Evolutionary conservation across 2,888 invertebrate species (phyloP).

Genomic region (Plagiodera versicolora): DNA sequence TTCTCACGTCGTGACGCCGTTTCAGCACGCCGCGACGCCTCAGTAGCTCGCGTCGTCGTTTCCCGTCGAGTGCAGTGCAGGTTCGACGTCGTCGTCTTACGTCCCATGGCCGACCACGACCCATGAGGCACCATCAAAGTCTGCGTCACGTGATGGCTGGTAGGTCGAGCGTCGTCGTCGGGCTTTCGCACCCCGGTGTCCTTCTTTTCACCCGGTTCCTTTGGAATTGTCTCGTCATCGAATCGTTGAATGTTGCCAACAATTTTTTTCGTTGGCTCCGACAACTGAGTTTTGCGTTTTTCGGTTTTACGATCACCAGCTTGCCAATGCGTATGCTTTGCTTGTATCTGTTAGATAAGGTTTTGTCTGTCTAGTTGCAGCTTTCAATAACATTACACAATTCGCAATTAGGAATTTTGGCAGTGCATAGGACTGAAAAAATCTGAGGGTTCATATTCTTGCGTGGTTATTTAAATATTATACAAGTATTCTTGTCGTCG

Average conservation of each 20-base stretch:
- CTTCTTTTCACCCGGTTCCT: neutral
- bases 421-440: no score
- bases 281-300: neutral
- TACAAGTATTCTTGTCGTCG: no score
- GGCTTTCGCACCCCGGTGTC: neutral
- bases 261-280: neutral
- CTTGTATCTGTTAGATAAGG: neutral
- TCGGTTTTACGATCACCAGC: neutral
- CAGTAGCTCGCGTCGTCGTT: slow-evolving; percentile 38
- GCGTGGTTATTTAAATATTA: no score
- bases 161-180: slow-evolving; percentile 5
- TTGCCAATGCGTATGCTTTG: neutral
- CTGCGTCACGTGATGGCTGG: slow-evolving; percentile 28
- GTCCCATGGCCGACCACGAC: slow-evolving; percentile 29
- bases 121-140: slow-evolving; percentile 43
- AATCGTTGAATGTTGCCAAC: neutral
- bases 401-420: no score
- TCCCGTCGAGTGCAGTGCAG: slow-evolving; percentile 37
- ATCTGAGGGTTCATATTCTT: no score
- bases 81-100: no score
- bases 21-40: slow-evolving; percentile 39
- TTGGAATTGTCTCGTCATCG: neutral
- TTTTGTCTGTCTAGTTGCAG: neutral
- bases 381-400: no score
- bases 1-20: slow-evolving; percentile 38